Base-by-base conservation (phyloP, 2,113 vertebrate genomes). In the Paratilapia polleni region DNA sequence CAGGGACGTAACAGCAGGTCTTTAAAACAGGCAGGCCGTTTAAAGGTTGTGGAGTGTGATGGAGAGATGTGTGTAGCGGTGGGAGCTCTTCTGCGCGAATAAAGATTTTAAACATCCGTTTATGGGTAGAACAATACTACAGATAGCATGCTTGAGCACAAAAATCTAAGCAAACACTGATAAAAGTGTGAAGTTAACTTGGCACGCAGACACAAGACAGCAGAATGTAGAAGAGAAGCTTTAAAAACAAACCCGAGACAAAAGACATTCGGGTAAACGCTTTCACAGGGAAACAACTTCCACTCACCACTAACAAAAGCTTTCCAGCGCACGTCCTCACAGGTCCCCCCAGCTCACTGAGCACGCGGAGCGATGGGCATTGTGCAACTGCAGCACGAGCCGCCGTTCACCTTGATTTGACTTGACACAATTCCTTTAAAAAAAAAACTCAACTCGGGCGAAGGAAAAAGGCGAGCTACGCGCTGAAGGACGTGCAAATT, bases 271-370 rank as follows among this genome's bases (percentile, higher is more conserved):
- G 36, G 17, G 12, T 34, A 5, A 8, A 60, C 12, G 12, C 28
- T 31, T 31, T 31, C n/a, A 38, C 3, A 57, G 28, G 58, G 20
- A 36, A 56, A 13, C 0, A 20, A 12, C 20, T 75, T 76, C 3
- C 11, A 87, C 91, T 91, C 87, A 91, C 86, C 77, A 41, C 38
- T 70, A 70, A 70, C 62, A 73, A 9, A 56, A 26, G 15, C 41
- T 24, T 31, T 4, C 3, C 22, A 57, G 1, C 49, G 41, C 17
- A n/a, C 14, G 75, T 77, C 22, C 75, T 58, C 31, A 36, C 14
- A 14, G 15, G 78, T 77, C 28, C 70, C 52, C 41, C 70, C 49
- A 38, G 63, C 58, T 76, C 54, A 58, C 31, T 5, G 38, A 13
- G 5, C 26, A 2, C 8, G 78, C 52, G 54, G 59, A 11, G 47